Evolutionary conservation across 2,797 vertebrate genomes (phyloP).

Genomic region (Orestias chungarensis): DNA sequence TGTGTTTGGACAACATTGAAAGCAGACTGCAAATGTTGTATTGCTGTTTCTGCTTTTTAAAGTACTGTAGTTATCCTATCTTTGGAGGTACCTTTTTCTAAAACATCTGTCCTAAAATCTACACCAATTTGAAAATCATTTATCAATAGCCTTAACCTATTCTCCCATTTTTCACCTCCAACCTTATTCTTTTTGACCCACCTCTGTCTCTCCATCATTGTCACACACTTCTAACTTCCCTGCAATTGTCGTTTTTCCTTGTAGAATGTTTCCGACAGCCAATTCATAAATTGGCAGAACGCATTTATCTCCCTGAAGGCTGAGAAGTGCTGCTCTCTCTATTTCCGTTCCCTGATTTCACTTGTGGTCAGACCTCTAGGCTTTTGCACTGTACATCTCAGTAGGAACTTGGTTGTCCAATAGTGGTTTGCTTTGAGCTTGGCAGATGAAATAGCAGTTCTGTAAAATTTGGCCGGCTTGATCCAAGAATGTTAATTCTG

Average conservation of each 20-base stretch:
- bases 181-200: constrained; percentile 46
- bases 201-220: constrained; percentile 59
- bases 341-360: constrained; percentile 14
- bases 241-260: constrained; percentile 48
- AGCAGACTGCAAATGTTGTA: too few species aligned
- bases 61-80: constrained; percentile 1
- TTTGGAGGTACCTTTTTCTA: constrained; percentile 22
- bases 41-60: background rate
- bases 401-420: constrained; percentile 15
- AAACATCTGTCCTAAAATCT: constrained; percentile 22
- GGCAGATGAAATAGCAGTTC: constrained; percentile 26
- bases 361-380: constrained; percentile 38
- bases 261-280: constrained; percentile 70
- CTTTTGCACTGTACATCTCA: constrained; percentile 32
- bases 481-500: background rate
- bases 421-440: constrained; percentile 33
- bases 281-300: constrained; percentile 75
- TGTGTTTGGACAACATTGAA: too few species aligned
- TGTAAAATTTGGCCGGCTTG: background rate
- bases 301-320: constrained; percentile 67
- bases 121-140: constrained; percentile 43
- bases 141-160: constrained; percentile 52
- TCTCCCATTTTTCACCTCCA: constrained; percentile 33
- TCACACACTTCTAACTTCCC: constrained; percentile 55
- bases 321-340: constrained; percentile 38